Evolutionary conservation across 1,140 invertebrate genomes (phyloP).

Genomic region (Oncopeltus fasciatus): DNA sequence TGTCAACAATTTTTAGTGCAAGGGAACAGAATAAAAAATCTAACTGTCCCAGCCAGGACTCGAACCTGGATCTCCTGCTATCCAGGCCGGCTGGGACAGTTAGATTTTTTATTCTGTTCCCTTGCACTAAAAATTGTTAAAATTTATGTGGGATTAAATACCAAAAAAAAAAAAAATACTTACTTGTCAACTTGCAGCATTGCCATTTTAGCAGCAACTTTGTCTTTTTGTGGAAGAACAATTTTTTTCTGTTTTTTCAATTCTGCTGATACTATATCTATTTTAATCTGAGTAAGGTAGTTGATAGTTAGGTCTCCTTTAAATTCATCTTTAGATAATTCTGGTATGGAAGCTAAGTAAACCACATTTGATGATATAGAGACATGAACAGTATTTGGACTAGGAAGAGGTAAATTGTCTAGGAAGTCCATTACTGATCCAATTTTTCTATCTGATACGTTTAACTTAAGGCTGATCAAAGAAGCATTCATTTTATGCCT

Average conservation of each 20-base stretch:
- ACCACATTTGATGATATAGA: slow-evolving; percentile 17
- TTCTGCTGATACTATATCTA: slow-evolving; percentile 32
- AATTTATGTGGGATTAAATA: background rate
- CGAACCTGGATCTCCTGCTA: too few species aligned
- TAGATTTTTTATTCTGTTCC: too few species aligned
- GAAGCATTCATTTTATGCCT: slow-evolving; percentile 65
- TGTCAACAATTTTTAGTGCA: too few species aligned
- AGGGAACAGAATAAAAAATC: too few species aligned
- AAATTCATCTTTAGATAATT: slow-evolving; percentile 16
- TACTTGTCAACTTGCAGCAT: slow-evolving; percentile 26
- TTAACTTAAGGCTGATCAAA: slow-evolving; percentile 55
- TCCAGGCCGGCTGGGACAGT: too few species aligned
- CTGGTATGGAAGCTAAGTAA: background rate
- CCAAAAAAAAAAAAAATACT: slow-evolving; percentile 9
- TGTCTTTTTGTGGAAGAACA: slow-evolving; percentile 3
- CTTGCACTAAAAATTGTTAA: too few species aligned
- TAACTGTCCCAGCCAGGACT: too few species aligned
- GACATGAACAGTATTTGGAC: slow-evolving; percentile 23
- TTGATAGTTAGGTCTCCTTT: slow-evolving; percentile 29
- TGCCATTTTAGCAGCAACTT: slow-evolving; percentile 20
- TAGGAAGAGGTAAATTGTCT: slow-evolving; percentile 46
- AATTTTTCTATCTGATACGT: slow-evolving; percentile 60
- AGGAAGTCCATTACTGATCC: slow-evolving; percentile 49
- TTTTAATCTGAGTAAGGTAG: slow-evolving; percentile 31
- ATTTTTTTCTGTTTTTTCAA: slow-evolving; percentile 13